phyloP scores from a whole-genome alignment of 2,113 vertebrate genomes.

The Setophaga kirtlandii region DNA sequence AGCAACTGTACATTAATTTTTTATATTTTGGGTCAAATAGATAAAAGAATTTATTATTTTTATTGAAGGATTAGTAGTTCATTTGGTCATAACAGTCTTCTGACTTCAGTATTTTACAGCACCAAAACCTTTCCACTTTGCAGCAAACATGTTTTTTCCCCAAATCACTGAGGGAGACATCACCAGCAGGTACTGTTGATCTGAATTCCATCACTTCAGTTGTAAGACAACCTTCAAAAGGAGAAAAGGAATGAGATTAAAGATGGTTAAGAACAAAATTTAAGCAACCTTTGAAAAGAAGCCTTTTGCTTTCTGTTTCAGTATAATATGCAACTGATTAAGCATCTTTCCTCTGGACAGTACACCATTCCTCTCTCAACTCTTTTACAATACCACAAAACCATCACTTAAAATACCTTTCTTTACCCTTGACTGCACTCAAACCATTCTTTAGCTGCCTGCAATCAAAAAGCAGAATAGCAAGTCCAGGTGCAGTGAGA shows the following conservation, averaged over 20 bases:
- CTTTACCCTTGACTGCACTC: background rate
- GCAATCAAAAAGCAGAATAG: background rate
- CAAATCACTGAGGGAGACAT: background rate
- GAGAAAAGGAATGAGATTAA: background rate
- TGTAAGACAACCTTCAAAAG: conserved; percentile 86
- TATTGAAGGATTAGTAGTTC: background rate
- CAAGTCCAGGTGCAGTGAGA: background rate
- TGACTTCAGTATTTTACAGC: background rate
- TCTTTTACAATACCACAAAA: background rate
- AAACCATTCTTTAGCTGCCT: background rate
- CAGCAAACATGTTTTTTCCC: background rate
- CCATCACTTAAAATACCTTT: background rate
- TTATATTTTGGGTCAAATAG: background rate
- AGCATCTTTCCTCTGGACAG: background rate
- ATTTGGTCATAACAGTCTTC: background rate
- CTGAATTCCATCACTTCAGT: conserved; percentile 79
- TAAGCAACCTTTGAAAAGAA: background rate
- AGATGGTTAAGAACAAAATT: background rate
- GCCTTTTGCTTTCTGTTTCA: background rate
- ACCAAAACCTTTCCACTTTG: background rate
- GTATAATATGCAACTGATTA: background rate
- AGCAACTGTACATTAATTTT: background rate
- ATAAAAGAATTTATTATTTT: background rate
- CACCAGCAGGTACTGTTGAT: background rate
- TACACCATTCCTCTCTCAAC: background rate